Evolutionary conservation across 2,113 vertebrate species (phyloP).

Genomic region (human (Homo sapiens)): DNA sequence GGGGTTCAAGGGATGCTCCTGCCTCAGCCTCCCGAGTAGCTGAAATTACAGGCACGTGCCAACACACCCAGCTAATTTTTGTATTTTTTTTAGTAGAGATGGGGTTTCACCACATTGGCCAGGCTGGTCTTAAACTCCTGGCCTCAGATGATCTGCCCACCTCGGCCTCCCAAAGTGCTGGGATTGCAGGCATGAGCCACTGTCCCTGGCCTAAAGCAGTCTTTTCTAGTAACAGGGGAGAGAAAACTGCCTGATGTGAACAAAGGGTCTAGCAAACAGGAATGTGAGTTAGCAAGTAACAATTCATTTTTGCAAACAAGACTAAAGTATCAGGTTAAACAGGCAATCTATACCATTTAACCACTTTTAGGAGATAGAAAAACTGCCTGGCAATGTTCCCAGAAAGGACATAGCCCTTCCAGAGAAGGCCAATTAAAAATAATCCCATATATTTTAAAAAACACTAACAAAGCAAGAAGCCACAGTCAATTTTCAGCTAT

Average conservation of each 20-base stretch:
- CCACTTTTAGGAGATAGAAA: neutral
- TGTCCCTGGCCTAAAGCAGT: neutral
- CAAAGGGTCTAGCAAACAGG: slow-evolving; percentile 14
- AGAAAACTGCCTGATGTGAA: slow-evolving; percentile 15
- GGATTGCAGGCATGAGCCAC: too few species aligned
- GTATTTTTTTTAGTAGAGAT: too few species aligned
- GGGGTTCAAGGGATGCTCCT: neutral
- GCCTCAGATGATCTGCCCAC: too few species aligned
- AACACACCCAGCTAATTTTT: too few species aligned
- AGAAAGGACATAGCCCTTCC: neutral
- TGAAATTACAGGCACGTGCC: too few species aligned
- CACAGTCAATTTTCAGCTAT: neutral
- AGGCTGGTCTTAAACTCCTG: too few species aligned
- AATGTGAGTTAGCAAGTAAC: slow-evolving; percentile 49
- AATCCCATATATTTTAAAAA: neutral
- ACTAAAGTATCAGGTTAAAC: neutral
- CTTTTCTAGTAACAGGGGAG: neutral
- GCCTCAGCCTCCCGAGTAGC: too few species aligned
- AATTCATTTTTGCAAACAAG: slow-evolving; percentile 46
- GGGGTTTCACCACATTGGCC: too few species aligned
- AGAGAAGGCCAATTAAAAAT: slow-evolving; percentile 16
- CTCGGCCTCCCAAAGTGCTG: too few species aligned
- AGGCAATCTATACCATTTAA: neutral
- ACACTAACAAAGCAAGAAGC: slow-evolving; percentile 1
- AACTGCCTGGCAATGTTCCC: neutral